phyloP scores from a whole-genome alignment of 2,797 vertebrate species.

The Percopsis omiscomaycus region DNA sequence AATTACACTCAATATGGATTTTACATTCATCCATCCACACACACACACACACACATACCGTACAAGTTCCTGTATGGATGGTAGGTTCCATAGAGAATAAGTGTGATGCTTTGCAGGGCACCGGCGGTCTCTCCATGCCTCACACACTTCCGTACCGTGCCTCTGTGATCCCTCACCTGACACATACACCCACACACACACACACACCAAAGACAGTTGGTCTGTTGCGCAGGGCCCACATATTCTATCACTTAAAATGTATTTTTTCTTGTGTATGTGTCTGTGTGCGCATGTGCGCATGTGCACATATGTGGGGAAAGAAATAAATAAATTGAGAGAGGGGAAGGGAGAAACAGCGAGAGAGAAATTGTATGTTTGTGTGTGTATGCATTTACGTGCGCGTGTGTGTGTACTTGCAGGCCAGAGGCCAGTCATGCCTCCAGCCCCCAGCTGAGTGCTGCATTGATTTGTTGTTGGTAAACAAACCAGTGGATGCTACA shows the following conservation, averaged over 20 bases:
- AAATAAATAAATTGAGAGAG: neutral
- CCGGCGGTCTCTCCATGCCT: slow-evolving; percentile 54
- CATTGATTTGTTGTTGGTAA: slow-evolving; percentile 85
- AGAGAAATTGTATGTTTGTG: slow-evolving; percentile 8
- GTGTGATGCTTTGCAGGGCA: slow-evolving; percentile 45
- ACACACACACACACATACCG: slow-evolving; percentile 38
- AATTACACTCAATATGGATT: neutral
- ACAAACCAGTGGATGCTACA: slow-evolving; percentile 79
- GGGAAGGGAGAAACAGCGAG: neutral
- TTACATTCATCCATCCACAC: neutral
- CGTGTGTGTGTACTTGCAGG: slow-evolving; percentile 47
- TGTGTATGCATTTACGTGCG: slow-evolving; percentile 28
- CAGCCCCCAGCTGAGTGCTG: slow-evolving; percentile 60
- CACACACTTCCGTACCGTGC: slow-evolving; percentile 39
- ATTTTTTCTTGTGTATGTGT: neutral
- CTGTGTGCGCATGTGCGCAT: neutral
- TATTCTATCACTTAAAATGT: neutral
- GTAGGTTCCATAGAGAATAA: slow-evolving; percentile 67
- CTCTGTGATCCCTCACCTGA: slow-evolving; percentile 68
- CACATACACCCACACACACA: slow-evolving; percentile 33
- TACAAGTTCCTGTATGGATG: slow-evolving; percentile 41
- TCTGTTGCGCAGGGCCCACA: neutral
- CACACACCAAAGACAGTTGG: slow-evolving; percentile 6
- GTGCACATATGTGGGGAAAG: neutral
- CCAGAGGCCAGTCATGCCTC: slow-evolving; percentile 64